These are phyloP conservation scores for Periplaneta americana DNA, from an alignment of 1,140 invertebrate species.

Conservation along the genomic window DNA sequence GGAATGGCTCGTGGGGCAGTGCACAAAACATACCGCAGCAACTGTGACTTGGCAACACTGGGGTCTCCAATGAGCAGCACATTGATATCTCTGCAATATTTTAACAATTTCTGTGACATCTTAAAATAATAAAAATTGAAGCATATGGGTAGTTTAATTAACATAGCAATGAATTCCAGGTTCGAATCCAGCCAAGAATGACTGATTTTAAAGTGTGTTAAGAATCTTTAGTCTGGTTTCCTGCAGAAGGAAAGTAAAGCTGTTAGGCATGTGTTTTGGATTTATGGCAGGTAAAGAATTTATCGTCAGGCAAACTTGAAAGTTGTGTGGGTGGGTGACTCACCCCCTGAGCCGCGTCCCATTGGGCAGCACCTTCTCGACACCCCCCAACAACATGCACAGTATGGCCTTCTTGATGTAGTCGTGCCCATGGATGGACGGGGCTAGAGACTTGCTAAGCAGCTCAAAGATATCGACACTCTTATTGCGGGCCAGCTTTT, in stretches of 20 bases:
- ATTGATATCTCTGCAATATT: slow-evolving; percentile 81
- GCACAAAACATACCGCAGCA: slow-evolving; percentile 89
- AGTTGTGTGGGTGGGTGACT: too few species aligned
- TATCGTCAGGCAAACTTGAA: too few species aligned
- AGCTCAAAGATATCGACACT: slow-evolving; percentile 84
- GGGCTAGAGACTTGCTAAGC: slow-evolving; percentile 88
- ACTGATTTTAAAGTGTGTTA: too few species aligned
- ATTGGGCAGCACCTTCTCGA: slow-evolving; percentile 93
- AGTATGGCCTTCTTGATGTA: slow-evolving; percentile 97
- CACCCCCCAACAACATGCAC: slow-evolving; percentile 90
- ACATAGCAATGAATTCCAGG: background rate
- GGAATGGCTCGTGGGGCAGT: slow-evolving; percentile 93
- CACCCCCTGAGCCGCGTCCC: slow-evolving; percentile 93
- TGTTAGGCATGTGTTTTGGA: too few species aligned
- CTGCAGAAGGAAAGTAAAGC: too few species aligned
- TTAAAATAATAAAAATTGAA: background rate
- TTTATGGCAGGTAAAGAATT: too few species aligned
- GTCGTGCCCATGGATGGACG: slow-evolving; percentile 96
- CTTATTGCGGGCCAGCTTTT: slow-evolving; percentile 69
- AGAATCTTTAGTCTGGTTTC: too few species aligned
- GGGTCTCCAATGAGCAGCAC: slow-evolving; percentile 97
- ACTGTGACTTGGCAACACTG: slow-evolving; percentile 97
- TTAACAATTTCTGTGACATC: background rate
- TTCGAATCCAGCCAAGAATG: background rate
- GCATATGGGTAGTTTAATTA: too few species aligned